phyloP scores from a whole-genome alignment of 1,140 invertebrate species.

The Drosophila equinoxialis region DNA sequence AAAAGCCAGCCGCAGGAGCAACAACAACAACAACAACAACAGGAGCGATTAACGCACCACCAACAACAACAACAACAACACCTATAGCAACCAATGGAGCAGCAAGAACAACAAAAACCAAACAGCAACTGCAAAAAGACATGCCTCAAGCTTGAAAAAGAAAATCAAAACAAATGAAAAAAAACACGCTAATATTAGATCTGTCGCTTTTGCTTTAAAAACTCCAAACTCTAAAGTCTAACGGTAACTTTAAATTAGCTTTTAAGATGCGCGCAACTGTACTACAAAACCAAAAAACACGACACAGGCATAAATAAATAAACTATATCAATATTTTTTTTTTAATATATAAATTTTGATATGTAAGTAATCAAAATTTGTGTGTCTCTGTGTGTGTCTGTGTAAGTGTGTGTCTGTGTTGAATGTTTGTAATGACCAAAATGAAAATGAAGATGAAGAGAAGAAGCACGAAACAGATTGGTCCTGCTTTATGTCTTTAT shows the following conservation, averaged over 20 bases:
- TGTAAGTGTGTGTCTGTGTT: too few species aligned
- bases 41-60: conserved; percentile 21
- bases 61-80: conserved; percentile 20
- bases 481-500: conserved; percentile 35
- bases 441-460: too few species aligned
- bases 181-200: conserved; percentile 24
- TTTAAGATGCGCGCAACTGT: conserved; percentile 12
- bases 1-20: conserved; percentile 44
- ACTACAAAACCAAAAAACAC: conserved; percentile 4
- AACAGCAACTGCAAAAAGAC: conserved; percentile 21
- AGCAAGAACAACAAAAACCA: conserved; percentile 3
- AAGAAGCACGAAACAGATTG: too few species aligned
- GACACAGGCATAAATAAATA: not conserved
- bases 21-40: conserved; percentile 6
- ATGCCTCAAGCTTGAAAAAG: conserved; percentile 38
- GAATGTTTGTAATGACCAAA: too few species aligned
- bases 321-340: not conserved
- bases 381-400: too few species aligned
- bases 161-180: too few species aligned
- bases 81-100: conserved; percentile 21
- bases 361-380: too few species aligned
- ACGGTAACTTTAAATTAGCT: conserved; percentile 17
- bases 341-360: not conserved
- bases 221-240: not conserved
- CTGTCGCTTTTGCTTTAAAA: not conserved